Evolutionary conservation across 2,797 vertebrate species (phyloP), one percentile per base, ranked within the genome.

Genomic region (Bradypodion ventrale): DNA sequence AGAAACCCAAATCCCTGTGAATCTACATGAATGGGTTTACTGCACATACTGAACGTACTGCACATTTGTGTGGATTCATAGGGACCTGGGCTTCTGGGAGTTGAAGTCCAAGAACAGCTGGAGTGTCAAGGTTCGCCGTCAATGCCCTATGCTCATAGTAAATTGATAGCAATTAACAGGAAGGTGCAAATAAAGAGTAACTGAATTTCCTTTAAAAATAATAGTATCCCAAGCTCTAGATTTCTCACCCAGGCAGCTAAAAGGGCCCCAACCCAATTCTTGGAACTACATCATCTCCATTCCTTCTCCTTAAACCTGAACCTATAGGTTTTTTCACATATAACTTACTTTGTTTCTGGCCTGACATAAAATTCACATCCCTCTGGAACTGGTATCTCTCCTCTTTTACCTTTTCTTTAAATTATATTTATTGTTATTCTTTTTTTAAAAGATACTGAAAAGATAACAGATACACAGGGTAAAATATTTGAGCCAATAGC

Each of bases 401-500:
- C 16, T 42, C 60, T 68, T 56, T 76, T 32, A 56, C 44, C 66
- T 19, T 32, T 6, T 46, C 69, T 77, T 70, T 83, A 60, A 83
- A 83, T 62, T 70, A 78, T 5, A 21, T 52, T 52, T 62, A 70
- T 27, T n/a, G n/a, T n/a, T 44, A 19, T 10, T 37, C 1, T 83
- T 59, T 16, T 35, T 10, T 46, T 42, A 69, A 44, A 16, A 35
- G 49, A 60, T 69, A n/a, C 56, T 27, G 37, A 69, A 19, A 2
- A 88, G 83, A 75, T 59, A 46, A 35, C 78, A 78, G 27, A 70
- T 69, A 21, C 73, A 73, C 9, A 7, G 56, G 72, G 84, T 88
- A 44, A 1, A 4, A 29, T 0, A 52, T 23, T 66, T 32, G 2
- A 77, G 79, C 2, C 40, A 2, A 12, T 19, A 46, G 7, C 3